phyloP scores from a whole-genome alignment of 1,140 invertebrate genomes.

The Scaptomyza graminum region DNA sequence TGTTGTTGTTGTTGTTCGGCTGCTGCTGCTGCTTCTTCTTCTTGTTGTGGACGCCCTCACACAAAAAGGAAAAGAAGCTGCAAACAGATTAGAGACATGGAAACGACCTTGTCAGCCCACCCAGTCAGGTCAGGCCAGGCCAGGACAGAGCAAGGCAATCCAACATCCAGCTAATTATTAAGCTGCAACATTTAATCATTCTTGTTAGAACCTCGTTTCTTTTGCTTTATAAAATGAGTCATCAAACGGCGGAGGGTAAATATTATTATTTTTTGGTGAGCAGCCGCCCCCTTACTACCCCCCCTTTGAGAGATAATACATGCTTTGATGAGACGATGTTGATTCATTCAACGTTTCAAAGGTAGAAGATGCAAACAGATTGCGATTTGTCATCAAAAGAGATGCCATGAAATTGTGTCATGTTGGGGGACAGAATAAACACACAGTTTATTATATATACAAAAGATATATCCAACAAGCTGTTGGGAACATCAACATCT shows the following conservation, averaged over 20 bases:
- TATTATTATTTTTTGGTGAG: slow-evolving; percentile 38
- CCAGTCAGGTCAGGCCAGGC: too few relatives aligned
- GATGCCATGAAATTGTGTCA: slow-evolving; percentile 57
- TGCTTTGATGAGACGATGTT: slow-evolving; percentile 47
- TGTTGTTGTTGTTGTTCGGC: too few relatives aligned
- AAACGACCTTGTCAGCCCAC: slow-evolving; percentile 28
- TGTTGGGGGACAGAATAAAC: slow-evolving; percentile 20
- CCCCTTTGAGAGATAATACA: slow-evolving; percentile 32
- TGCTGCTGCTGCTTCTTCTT: neutral
- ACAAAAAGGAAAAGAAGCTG: neutral
- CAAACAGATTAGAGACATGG: slow-evolving; percentile 11
- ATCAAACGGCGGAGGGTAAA: slow-evolving; percentile 28
- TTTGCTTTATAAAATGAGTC: slow-evolving; percentile 21
- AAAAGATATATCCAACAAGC: slow-evolving; percentile 57
- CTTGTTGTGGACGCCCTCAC: slow-evolving; percentile 9
- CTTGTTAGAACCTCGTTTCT: neutral
- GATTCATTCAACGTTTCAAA: slow-evolving; percentile 61
- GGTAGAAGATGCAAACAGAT: slow-evolving; percentile 67
- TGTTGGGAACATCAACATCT: slow-evolving; percentile 54
- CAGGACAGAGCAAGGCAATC: neutral
- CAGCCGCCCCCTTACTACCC: neutral
- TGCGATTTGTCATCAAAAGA: slow-evolving; percentile 61
- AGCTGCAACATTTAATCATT: neutral
- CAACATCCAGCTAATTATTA: neutral
- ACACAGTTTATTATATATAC: slow-evolving; percentile 55